Evolutionary conservation across 2,113 vertebrate species (phyloP), one percentile per base, ranked within the genome.

Genomic region (Rafetus swinhoei): DNA sequence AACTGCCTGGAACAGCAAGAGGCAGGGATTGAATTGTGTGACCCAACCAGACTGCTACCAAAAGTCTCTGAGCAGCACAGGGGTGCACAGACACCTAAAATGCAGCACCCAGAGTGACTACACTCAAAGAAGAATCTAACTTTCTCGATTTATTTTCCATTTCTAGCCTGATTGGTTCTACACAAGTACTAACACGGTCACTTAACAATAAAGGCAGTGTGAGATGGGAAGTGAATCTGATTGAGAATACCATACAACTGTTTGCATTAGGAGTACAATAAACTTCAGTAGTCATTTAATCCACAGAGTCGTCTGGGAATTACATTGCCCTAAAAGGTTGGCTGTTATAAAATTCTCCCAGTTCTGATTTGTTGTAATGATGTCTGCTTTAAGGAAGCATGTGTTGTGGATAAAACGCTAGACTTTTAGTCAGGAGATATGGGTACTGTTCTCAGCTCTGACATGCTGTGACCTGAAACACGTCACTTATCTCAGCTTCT

Each of bases 201-300:
- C 87, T 97, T 95, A 81, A 87, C 96, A 97, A 92, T 95, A 93
- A 91, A 91, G 93, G 88, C 88, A 93, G 88, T 11, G 53, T 92
- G 86, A 96, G 96, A 97, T 97, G 90, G 97, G 96, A 97, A 97
- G 90, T 79, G 94, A 95, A 87, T 89, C 89, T 96, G 93, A 96
- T 86, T 92, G 90, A 95, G 91, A 95, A 89, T 82, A 65, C 72
- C 88, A 69, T 91, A 91, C 92, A 95, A 96, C 88, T 97, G 95
- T 92, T 56, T 79, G 79, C 76, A 72, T 27, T 84, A 90, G 60
- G 90, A 82, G 69, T 53, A 92, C 93, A 96, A 90, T 85, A 85
- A 93, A 93, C 80, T 84, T 54, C 95, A 93, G 13, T 45, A 79
- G 82, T 76, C 86, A 86, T 89, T 89, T 90, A 92, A 89, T 32